Evolutionary conservation across 2,797 vertebrate species (phyloP).

Genomic region (Anas georgica): DNA sequence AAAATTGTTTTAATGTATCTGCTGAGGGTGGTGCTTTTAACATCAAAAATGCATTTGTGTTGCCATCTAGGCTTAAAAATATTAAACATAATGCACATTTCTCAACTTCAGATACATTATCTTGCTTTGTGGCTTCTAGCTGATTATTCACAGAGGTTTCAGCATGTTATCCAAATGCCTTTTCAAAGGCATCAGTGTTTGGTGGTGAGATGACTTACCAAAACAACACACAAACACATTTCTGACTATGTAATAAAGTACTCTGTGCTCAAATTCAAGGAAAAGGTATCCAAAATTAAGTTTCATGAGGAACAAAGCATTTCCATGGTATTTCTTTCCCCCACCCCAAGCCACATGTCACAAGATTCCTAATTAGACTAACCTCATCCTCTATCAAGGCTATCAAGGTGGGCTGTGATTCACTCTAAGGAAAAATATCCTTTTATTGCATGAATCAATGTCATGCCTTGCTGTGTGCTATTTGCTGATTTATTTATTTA

Average conservation of each 20-base stretch:
- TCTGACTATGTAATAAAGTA: background rate
- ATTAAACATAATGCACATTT: background rate
- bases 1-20: background rate
- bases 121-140: background rate
- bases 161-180: background rate
- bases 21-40: rapidly evolving
- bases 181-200: background rate
- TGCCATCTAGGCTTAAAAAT: background rate
- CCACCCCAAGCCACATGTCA: background rate
- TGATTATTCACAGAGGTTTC: background rate
- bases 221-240: background rate
- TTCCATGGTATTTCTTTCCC: background rate
- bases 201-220: background rate
- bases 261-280: background rate
- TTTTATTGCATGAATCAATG: background rate
- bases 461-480: background rate
- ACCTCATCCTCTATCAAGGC: background rate
- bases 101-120: background rate
- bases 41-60: background rate
- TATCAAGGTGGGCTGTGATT: background rate
- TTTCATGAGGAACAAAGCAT: background rate
- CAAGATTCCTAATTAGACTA: background rate
- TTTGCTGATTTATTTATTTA: background rate
- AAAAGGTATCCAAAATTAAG: background rate
- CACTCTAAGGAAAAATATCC: background rate